Evolutionary conservation across 2,797 vertebrate species (phyloP), one percentile per base, ranked within the genome.

Genomic region (Fringilla coelebs): DNA sequence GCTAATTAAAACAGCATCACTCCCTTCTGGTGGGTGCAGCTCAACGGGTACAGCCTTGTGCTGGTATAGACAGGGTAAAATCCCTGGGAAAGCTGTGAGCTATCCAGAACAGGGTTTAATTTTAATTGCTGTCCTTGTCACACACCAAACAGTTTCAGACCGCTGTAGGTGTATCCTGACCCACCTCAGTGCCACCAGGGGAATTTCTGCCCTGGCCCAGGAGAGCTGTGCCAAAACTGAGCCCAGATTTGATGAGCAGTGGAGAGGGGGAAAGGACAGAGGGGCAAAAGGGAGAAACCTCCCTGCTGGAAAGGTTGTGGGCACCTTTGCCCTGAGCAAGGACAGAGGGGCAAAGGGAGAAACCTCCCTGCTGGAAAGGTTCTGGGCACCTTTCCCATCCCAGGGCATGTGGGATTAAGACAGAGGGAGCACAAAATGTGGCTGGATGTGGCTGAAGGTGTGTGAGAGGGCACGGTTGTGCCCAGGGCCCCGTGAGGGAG

Each of bases 391-490:
- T 66, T 34, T 62, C 40, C 51, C 15, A 5, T 6, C 34, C 8
- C 21, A 4, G 11, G 11, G 16, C 8, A 5, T 3, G 25, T 6
- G 41, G 40, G 70, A 31, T 26, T 4, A 52, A 26, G 78, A 20
- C 11, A 3, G 16, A 25, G 24, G 55, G 29, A 93, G 48, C n/a
- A 0, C 28, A 2, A 7, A 29, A 12, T 3, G 13, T 7, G 5
- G 38, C 14, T 31, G 46, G 57, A 2, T 17, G 4, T 0, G n/a
- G 16, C 57, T 36, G 17, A 1, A 14, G 38, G 48, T 1, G 1
- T 41, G 68, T 21, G 70, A 13, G 32, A 6, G 54, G 4, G 2
- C 52, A 54, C 20, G 13, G 54, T 32, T 0, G 1, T 32, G 31
- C 31, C 8, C 52, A 9, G 19, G 31, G 12, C 17, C 28, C 28